Conservation (phyloP, 2,888 invertebrate species). For the Ptychoptera albimana region DNA sequence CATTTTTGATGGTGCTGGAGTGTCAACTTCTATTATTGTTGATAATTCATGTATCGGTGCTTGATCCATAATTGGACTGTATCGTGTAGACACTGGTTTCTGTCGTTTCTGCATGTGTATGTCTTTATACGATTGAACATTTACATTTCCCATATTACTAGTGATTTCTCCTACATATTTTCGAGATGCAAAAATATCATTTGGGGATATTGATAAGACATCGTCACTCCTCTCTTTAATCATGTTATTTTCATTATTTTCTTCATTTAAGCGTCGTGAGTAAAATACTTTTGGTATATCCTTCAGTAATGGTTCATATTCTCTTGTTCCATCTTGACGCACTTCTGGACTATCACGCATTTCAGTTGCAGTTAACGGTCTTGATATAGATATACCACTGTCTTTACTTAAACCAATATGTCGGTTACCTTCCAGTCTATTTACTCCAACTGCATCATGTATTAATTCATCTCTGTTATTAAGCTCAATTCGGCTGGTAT, state of each 20-base stretch:
- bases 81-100: slow-evolving; percentile 13
- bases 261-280: neutral
- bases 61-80: slow-evolving; percentile 24
- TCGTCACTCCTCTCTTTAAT: no score
- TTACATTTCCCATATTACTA: no score
- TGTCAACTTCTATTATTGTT: slow-evolving; percentile 51
- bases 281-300: slow-evolving; percentile 24
- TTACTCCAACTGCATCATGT: slow-evolving; percentile 10
- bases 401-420: slow-evolving; percentile 23
- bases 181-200: no score
- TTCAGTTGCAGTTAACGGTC: slow-evolving; percentile 24
- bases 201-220: no score
- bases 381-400: slow-evolving; percentile 27
- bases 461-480: neutral
- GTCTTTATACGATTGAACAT: no score
- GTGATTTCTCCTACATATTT: no score
- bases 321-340: slow-evolving; percentile 1
- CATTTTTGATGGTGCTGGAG: slow-evolving; percentile 37
- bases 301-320: slow-evolving; percentile 22
- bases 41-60: slow-evolving; percentile 41
- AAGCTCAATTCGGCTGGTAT: neutral
- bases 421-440: slow-evolving; percentile 19
- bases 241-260: no score
- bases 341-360: slow-evolving; percentile 13
- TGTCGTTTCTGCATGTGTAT: no score